Evolutionary conservation across 2,888 invertebrate genomes (phyloP).

Genomic region (Acrocyrtus sp.): DNA sequence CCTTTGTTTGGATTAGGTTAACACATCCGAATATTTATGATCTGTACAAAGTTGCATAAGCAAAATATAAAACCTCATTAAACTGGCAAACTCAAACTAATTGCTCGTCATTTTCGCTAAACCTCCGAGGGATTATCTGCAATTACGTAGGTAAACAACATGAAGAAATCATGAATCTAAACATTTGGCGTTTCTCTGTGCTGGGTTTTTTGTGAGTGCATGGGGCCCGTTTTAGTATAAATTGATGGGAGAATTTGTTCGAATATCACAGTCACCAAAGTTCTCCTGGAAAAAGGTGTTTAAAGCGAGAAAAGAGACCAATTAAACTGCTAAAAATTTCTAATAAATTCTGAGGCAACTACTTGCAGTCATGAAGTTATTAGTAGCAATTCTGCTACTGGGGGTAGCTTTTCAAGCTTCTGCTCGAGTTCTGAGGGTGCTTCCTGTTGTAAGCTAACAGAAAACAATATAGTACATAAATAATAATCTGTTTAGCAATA

Average conservation of each 20-base stretch:
- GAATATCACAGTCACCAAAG: neutral
- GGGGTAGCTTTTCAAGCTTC: slow-evolving; percentile 27
- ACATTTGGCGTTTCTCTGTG: no score
- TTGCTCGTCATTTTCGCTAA: neutral
- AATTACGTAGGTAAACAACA: neutral
- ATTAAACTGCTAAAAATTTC: slow-evolving; percentile 5
- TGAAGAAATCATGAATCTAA: no score
- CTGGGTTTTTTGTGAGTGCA: no score
- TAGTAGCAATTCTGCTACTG: slow-evolving; percentile 23
- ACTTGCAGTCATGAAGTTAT: slow-evolving; percentile 32
- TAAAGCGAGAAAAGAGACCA: neutral
- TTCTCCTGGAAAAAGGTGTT: neutral
- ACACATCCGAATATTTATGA: slow-evolving; percentile 7
- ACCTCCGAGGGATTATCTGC: neutral
- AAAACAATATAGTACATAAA: no score
- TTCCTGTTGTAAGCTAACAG: slow-evolving; percentile 9
- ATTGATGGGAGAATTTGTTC: neutral
- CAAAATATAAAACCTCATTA: no score
- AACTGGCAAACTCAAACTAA: neutral
- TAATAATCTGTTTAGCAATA: neutral
- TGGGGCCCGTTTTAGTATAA: slow-evolving; percentile 15
- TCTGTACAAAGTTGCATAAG: slow-evolving; percentile 22
- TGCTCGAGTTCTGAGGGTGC: slow-evolving; percentile 16
- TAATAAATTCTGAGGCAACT: neutral
- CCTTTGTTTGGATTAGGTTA: neutral